phyloP scores from a whole-genome alignment of 2,888 invertebrate genomes.

The Diarsia rubi region DNA sequence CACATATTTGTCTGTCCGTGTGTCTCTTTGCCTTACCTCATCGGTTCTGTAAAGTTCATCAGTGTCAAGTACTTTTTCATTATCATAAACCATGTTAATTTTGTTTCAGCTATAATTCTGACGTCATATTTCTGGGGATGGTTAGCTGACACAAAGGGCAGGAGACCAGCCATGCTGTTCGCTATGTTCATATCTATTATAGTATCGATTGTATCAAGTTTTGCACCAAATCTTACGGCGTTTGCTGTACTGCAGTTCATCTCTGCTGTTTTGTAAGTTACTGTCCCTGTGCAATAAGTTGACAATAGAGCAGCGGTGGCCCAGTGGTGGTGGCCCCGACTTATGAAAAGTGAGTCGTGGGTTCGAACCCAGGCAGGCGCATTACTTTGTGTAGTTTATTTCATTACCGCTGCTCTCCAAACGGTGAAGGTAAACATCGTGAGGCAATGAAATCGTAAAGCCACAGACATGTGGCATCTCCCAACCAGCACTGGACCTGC shows the following conservation, averaged over 20 bases:
- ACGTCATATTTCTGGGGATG: constrained; percentile 96
- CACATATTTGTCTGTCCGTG: too few species aligned
- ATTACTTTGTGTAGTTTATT: too few species aligned
- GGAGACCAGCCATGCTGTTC: constrained; percentile 90
- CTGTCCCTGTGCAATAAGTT: background rate
- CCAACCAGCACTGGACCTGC: too few species aligned
- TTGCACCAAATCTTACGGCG: constrained; percentile 91
- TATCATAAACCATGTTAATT: background rate
- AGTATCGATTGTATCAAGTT: constrained; percentile 90
- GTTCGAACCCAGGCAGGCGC: too few species aligned
- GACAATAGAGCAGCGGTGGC: too few species aligned
- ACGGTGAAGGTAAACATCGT: too few species aligned
- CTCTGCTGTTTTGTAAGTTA: constrained; percentile 91
- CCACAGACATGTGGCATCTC: too few species aligned
- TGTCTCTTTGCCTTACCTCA: too few species aligned
- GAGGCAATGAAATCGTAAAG: too few species aligned
- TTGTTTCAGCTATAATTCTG: constrained; percentile 91
- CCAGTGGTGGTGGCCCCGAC: too few species aligned
- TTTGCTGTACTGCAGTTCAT: constrained; percentile 92
- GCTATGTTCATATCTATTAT: constrained; percentile 89
- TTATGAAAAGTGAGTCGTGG: too few species aligned
- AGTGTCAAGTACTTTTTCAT: background rate
- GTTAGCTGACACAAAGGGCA: constrained; percentile 94
- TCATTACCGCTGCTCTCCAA: too few species aligned
- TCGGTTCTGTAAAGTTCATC: background rate